Conservation (phyloP, 2,797 vertebrate genomes). For the Paedocypris micromegethes region DNA sequence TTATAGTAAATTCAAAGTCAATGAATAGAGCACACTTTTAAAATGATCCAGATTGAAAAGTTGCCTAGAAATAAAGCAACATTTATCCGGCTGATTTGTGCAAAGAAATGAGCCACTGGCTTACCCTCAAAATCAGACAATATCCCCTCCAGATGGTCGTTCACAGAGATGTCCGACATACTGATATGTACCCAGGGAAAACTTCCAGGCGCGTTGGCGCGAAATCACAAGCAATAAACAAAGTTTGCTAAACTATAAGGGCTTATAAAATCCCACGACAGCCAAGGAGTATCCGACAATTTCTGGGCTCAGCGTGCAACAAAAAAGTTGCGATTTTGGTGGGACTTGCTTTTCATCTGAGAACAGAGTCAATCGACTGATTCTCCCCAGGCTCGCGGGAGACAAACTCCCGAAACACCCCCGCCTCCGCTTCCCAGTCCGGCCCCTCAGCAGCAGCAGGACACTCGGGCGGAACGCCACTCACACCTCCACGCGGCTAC, state of each 20-base stretch:
- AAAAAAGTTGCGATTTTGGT: conserved; percentile 38
- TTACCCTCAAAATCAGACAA: conserved; percentile 85
- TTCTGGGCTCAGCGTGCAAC: conserved; percentile 13
- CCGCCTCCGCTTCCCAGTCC: conserved; percentile 43
- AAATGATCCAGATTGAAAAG: too few species aligned
- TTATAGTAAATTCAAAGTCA: too few species aligned
- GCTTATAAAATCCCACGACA: background rate
- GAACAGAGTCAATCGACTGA: conserved; percentile 27
- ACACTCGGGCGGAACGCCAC: conserved; percentile 18
- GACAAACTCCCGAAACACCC: conserved; percentile 31
- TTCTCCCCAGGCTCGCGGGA: conserved; percentile 1
- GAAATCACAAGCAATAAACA: conserved; percentile 17
- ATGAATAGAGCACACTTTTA: too few species aligned
- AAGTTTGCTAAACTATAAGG: conserved; percentile 3
- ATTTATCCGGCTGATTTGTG: too few species aligned
- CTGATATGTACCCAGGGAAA: conserved; percentile 47
- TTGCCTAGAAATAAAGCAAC: too few species aligned
- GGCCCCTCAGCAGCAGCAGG: conserved; percentile 31
- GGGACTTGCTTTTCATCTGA: conserved; percentile 36
- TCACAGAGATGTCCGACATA: conserved; percentile 80
- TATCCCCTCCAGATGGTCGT: conserved; percentile 83
- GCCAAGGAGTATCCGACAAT: conserved; percentile 8
- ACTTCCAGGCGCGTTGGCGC: conserved; percentile 31
- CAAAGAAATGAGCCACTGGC: conserved; percentile 18
- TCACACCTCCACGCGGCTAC: conserved; percentile 38